Base-by-base conservation (phyloP, 64 coral and sea anemone genomes). In the Anthopleura sola region DNA sequence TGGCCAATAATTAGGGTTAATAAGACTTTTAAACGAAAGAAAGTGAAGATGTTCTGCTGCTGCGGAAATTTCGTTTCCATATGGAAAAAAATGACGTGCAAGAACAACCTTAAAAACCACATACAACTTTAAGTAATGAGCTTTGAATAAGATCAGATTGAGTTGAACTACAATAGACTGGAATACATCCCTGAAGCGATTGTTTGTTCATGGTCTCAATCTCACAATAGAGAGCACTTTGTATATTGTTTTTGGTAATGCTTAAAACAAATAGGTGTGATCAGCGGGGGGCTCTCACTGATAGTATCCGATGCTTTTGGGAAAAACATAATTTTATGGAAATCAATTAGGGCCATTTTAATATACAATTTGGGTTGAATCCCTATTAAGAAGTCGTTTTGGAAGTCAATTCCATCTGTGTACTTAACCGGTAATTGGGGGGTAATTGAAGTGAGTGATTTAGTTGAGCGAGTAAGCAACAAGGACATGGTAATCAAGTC, bases 271-370 rank as follows among this genome's bases (percentile, higher is more conserved):
- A 96, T 96, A 96, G 49, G 66, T 86, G 36, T 83, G 87, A 80
- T 47, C 94, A 24, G 88, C 90, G 86, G 94, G 94, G 94, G 94
- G 87, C 88, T 92, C 76, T 62, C 66, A 87, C 60, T 88, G 90
- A 96, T 96, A 96, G 90, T 92, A 96, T 96, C 94, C 85, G 90
- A 90, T 77, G 87, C 85, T 83, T 55, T 87, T 85, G 86, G 66
- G 87, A 58, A 92, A 92, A 96, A 88, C 78, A 91, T 86, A n/a
- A 82, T 92, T 95, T 89, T 92, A 92, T 95, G 91, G 91, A 95
- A 95, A 92, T 92, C 94, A 96, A 96, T 96, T 96, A 96, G 36
- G 85, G 64, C 82, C 86, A 54, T 96, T 96, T 96, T 82, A 86
- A 96, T 88, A 92, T 92, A 96, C 90, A 96, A 96, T 92, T 96